Evolutionary conservation across 2,888 invertebrate species (phyloP).

Genomic region (Sinodicranocentrus sp.): DNA sequence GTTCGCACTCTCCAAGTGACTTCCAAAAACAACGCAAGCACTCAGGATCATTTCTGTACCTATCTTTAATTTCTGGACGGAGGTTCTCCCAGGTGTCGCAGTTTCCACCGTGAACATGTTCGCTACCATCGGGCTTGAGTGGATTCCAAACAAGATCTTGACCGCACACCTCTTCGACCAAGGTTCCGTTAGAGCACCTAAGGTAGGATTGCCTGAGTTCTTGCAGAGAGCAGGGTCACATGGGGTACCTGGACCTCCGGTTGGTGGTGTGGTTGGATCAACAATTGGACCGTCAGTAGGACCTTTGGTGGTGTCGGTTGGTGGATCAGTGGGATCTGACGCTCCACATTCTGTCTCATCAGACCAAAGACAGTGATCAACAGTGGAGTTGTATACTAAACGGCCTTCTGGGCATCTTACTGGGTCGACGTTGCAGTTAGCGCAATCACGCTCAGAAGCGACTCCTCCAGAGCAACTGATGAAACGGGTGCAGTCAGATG

Average conservation of each 20-base stretch:
- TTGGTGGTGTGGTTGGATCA: too few species aligned
- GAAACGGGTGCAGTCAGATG: not conserved
- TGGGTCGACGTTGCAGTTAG: not conserved
- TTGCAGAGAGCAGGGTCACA: not conserved
- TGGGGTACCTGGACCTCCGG: not conserved
- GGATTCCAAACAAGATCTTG: conserved; percentile 35
- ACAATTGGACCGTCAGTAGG: too few species aligned
- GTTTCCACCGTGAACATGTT: conserved; percentile 29
- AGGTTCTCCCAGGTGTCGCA: conserved; percentile 34
- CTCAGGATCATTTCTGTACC: not conserved
- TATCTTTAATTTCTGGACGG: not conserved
- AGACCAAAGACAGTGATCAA: conserved; percentile 21
- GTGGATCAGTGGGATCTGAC: not conserved
- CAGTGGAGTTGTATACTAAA: not conserved
- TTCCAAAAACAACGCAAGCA: conserved; percentile 31
- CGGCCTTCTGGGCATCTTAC: not conserved
- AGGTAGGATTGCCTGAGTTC: not conserved
- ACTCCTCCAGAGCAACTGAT: not conserved
- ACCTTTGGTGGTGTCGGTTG: not conserved
- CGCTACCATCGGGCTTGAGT: not conserved
- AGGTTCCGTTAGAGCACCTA: conserved; percentile 15
- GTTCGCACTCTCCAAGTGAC: conserved; percentile 14
- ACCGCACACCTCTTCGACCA: not conserved
- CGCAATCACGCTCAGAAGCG: conserved; percentile 2
- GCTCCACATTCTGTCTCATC: conserved; percentile 27